These are phyloP conservation scores for Neostethus bicornis DNA, from an alignment of 2,797 vertebrate species.

Conservation along the genomic window DNA sequence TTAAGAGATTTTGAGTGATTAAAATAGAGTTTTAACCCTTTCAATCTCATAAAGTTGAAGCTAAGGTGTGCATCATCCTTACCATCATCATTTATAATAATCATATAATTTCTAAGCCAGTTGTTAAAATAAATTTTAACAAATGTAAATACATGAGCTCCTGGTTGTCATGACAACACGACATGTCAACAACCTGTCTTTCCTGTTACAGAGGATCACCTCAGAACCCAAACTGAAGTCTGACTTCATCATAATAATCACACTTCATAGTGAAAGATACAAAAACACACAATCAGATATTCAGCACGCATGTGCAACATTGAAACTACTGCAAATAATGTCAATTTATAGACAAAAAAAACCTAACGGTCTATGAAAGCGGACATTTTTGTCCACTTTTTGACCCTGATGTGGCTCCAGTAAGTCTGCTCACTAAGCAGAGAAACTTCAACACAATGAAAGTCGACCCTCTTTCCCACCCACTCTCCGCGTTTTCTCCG, in stretches of 20 bases:
- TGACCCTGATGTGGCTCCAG: background rate
- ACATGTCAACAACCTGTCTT: constrained; percentile 64
- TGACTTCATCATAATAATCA: constrained; percentile 17
- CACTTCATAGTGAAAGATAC: constrained; percentile 14
- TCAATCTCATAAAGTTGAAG: too few relatives aligned
- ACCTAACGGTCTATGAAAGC: constrained; percentile 1
- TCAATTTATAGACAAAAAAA: background rate
- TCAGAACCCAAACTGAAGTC: constrained; percentile 20
- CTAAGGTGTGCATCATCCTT: background rate
- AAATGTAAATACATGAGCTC: background rate
- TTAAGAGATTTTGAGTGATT: too few relatives aligned
- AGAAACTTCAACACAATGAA: too few relatives aligned
- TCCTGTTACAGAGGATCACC: constrained; percentile 33
- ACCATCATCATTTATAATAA: background rate
- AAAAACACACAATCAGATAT: background rate
- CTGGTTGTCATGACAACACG: constrained; percentile 72
- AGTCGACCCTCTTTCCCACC: constrained; percentile 6
- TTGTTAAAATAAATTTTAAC: too few relatives aligned
- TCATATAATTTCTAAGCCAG: constrained; percentile 3
- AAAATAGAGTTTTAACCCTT: too few relatives aligned
- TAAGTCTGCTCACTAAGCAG: background rate
- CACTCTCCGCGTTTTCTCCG: constrained; percentile 28
- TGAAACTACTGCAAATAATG: constrained; percentile 4
- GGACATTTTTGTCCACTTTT: constrained; percentile 7
- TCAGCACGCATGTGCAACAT: constrained; percentile 18